These are phyloP conservation scores for Chroicocephalus ridibundus DNA, from an alignment of 2,113 vertebrate species.

Conservation along the genomic window DNA sequence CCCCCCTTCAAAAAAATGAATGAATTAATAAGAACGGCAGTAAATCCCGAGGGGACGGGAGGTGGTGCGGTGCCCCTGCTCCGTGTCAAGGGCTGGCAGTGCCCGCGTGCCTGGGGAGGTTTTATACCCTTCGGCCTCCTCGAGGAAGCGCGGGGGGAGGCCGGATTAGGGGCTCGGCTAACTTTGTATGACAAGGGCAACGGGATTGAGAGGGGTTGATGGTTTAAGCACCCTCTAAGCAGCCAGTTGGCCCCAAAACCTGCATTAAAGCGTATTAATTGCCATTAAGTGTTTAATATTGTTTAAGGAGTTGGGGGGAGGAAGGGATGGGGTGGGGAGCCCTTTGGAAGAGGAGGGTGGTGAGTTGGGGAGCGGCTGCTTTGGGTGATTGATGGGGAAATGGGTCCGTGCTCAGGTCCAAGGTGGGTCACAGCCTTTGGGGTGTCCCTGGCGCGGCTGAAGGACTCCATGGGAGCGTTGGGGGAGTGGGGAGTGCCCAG, in stretches of 20 bases:
- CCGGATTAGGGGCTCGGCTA: slow-evolving; percentile 64
- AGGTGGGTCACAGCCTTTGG: background rate
- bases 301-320: slow-evolving; percentile 45
- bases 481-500: background rate
- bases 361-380: background rate
- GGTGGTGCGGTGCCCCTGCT: background rate
- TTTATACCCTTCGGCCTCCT: slow-evolving; percentile 60
- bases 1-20: accelerated
- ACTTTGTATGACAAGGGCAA: slow-evolving; percentile 67
- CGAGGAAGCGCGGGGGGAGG: background rate
- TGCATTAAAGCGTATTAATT: slow-evolving; percentile 67
- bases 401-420: accelerated
- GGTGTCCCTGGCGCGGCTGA: background rate
- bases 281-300: slow-evolving; percentile 71
- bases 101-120: slow-evolving; percentile 8
- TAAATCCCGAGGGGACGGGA: background rate
- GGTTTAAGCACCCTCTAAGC: slow-evolving; percentile 68
- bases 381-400: background rate
- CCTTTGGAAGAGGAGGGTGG: background rate
- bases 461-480: background rate
- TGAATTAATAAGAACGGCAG: accelerated
- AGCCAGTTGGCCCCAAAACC: slow-evolving; percentile 70
- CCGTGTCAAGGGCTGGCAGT: background rate
- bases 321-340: background rate
- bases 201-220: slow-evolving; percentile 71